Evolutionary conservation across 2,888 invertebrate genomes (phyloP).

Genomic region (Pyralis farinalis): DNA sequence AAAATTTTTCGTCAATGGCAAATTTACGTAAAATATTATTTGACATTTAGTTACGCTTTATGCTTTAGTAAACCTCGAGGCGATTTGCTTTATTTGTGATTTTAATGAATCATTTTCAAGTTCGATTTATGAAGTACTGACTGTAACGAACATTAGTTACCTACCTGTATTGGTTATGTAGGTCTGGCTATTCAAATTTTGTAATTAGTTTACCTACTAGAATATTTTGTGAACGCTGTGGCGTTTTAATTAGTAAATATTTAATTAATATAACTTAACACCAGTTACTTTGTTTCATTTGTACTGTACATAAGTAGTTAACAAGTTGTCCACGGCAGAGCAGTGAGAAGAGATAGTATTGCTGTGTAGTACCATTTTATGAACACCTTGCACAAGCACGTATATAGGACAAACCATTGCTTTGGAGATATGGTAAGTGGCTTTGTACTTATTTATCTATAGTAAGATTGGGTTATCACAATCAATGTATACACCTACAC

Average conservation of each 20-base stretch:
- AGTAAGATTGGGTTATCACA: no score
- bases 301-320: conserved; percentile 21
- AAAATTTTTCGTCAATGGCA: neutral
- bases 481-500: no score
- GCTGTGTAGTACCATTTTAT: conserved; percentile 13
- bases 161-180: conserved; percentile 8
- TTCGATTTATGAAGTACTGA: neutral
- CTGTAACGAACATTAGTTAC: conserved; percentile 1
- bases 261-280: conserved; percentile 68
- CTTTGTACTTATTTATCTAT: neutral
- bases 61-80: neutral
- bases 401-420: conserved; percentile 13
- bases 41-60: neutral
- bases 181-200: conserved; percentile 11
- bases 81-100: neutral
- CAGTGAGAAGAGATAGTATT: conserved; percentile 1
- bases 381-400: conserved; percentile 32
- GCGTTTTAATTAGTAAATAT: conserved; percentile 47
- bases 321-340: neutral
- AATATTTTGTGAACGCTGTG: conserved; percentile 33
- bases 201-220: conserved; percentile 14
- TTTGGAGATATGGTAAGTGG: conserved; percentile 27
- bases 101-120: neutral
- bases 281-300: conserved; percentile 43
- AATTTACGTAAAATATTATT: neutral